Percentiles rank a stretch among this genome's conserved stretches.
phyloP scores from a whole-genome alignment of 2,797 vertebrate species.

The Petrocephalus sullivani region DNA sequence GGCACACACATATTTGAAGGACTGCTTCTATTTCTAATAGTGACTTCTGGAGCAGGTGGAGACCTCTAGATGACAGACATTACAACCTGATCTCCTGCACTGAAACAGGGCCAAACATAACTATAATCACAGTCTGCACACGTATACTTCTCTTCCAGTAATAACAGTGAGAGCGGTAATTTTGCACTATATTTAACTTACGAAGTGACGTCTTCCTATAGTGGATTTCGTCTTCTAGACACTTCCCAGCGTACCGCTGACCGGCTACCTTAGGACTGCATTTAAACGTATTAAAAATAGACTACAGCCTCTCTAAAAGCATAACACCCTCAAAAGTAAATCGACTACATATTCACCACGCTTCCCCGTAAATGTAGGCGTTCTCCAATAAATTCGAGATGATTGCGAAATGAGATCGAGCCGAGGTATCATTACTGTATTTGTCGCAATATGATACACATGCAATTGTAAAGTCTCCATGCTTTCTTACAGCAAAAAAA shows the following conservation, averaged over 20 bases:
- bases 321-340: background rate
- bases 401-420: background rate
- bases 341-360: background rate
- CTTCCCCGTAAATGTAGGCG: background rate
- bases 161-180: background rate
- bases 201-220: background rate
- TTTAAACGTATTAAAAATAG: background rate
- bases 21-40: background rate
- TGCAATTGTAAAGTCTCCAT: background rate
- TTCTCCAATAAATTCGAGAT: background rate
- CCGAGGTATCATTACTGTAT: background rate
- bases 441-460: background rate
- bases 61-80: background rate
- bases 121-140: conserved; percentile 5
- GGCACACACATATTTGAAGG: background rate
- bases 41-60: background rate
- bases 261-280: background rate
- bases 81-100: background rate
- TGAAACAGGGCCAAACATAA: background rate
- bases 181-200: conserved; percentile 1
- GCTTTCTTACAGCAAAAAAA: background rate
- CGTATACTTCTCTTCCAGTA: background rate
- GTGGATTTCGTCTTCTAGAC: background rate
- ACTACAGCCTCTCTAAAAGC: background rate
- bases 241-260: background rate